A percentile compares a stretch with the other conserved stretches of the same genome.
These are phyloP conservation scores for Tetramorium parvispinum DNA, from an alignment of 1,140 invertebrate species.

Conservation along the genomic window DNA sequence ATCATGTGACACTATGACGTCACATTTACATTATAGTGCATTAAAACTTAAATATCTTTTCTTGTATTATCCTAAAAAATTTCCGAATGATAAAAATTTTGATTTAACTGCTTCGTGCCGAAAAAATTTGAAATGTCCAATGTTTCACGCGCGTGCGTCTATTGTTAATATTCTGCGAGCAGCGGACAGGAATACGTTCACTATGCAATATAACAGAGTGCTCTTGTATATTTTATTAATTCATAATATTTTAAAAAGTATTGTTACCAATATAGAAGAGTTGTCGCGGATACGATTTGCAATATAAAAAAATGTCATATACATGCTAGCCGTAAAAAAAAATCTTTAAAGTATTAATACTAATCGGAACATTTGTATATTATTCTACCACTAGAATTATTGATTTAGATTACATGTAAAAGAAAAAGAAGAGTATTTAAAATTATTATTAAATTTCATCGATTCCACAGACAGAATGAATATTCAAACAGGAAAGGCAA, in stretches of 20 bases:
- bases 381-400: background rate
- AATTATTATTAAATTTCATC: background rate
- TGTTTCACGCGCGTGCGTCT: background rate
- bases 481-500: background rate
- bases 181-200: background rate
- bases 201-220: background rate
- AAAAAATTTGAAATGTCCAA: background rate
- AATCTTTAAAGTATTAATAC: no score
- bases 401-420: background rate
- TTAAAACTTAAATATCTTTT: no score
- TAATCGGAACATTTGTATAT: background rate
- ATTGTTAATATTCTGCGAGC: background rate
- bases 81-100: no score
- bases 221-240: background rate
- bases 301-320: background rate
- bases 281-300: background rate
- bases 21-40: no score
- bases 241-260: background rate
- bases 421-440: background rate
- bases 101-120: no score
- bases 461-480: background rate
- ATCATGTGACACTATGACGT: no score
- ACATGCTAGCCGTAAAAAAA: background rate
- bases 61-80: no score
- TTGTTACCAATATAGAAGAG: background rate